Percentiles rank a stretch among this genome's conserved stretches.
Evolutionary conservation across 2,797 vertebrate genomes (phyloP).

Genomic region (Coilia nasus): DNA sequence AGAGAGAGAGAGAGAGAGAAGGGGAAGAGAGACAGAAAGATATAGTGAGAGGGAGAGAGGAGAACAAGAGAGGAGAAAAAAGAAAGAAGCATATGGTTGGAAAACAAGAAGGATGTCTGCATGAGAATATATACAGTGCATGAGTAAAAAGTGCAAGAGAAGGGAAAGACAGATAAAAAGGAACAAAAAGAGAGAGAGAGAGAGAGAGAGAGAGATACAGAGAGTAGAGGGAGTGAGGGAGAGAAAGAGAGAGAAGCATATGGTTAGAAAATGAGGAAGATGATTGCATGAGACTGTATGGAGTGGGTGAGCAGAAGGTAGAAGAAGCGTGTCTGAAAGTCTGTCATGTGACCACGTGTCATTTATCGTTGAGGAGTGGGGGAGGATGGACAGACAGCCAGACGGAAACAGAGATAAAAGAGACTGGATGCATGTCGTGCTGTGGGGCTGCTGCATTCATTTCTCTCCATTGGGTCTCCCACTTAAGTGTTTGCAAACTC

Average conservation of each 20-base stretch:
- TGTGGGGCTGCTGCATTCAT: background rate
- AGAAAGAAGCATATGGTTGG: background rate
- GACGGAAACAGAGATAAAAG: background rate
- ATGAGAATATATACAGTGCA: background rate
- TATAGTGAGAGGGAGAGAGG: background rate
- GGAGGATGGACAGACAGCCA: background rate
- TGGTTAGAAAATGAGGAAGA: background rate
- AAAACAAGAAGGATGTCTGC: background rate
- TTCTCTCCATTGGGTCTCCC: background rate
- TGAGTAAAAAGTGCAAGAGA: no score
- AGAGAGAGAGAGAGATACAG: background rate
- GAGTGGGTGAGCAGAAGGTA: background rate
- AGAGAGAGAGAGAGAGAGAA: slow-evolving; percentile 18
- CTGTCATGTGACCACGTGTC: slow-evolving; percentile 5
- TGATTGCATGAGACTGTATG: background rate
- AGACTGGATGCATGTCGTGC: background rate
- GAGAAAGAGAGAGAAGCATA: background rate
- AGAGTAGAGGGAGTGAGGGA: background rate
- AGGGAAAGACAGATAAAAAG: no score
- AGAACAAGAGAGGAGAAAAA: no score
- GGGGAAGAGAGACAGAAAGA: slow-evolving; percentile 1
- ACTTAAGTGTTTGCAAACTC: background rate
- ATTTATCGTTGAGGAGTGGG: background rate
- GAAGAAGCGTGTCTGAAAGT: background rate
- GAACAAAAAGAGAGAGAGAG: no score